A percentile compares a stretch with the other conserved stretches of the same genome.
These are phyloP conservation scores for Drosophila persimilis DNA, from an alignment of 1,140 invertebrate species.

Conservation along the genomic window DNA sequence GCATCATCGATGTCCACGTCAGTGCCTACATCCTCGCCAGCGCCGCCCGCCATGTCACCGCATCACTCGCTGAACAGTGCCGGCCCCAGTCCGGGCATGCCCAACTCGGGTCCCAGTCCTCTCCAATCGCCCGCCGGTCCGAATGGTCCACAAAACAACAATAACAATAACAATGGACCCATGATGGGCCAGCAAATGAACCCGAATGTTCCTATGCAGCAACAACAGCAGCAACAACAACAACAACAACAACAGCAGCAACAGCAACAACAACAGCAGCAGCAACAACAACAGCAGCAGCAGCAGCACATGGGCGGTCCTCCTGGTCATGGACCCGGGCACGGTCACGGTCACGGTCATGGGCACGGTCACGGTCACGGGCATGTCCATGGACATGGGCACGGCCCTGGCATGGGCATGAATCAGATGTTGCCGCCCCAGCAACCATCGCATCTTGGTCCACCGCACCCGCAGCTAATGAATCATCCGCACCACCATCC, in stretches of 20 bases:
- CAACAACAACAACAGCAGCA: conserved; percentile 55
- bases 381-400: conserved; percentile 50
- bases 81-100: conserved; percentile 72
- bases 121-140: conserved; percentile 82
- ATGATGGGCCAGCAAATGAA: conserved; percentile 78
- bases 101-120: conserved; percentile 72
- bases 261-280: conserved; percentile 52
- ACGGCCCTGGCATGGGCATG: conserved; percentile 71
- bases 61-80: conserved; percentile 73
- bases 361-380: conserved; percentile 55
- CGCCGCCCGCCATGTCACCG: conserved; percentile 79
- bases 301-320: conserved; percentile 70
- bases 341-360: conserved; percentile 53
- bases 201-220: conserved; percentile 82
- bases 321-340: conserved; percentile 49
- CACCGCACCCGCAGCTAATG: conserved; percentile 71
- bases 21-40: conserved; percentile 82
- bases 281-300: conserved; percentile 49
- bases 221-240: conserved; percentile 64
- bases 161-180: conserved; percentile 82
- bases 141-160: conserved; percentile 69
- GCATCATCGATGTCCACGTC: conserved; percentile 69
- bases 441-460: conserved; percentile 68
- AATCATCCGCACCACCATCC: conserved; percentile 63
- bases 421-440: conserved; percentile 80